Conservation (phyloP, 30 jellyfish, hydroid and myxozoan species). For the Hydractinia echinata region DNA sequence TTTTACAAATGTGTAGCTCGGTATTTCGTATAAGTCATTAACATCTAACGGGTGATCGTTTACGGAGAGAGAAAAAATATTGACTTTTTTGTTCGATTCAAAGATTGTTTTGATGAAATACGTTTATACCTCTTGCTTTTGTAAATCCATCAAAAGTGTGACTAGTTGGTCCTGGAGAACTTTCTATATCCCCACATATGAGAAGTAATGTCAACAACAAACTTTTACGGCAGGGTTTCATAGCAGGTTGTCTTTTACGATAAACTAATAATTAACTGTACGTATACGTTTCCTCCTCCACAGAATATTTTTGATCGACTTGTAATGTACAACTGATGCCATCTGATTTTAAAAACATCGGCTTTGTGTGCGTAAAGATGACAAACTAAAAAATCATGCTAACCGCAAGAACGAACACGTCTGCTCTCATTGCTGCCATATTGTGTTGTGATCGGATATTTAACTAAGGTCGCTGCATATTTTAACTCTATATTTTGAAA, state of each 20-base stretch:
- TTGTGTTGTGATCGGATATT: no score
- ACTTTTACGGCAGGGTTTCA: not conserved
- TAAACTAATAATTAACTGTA: not conserved
- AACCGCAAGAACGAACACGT: constrained; percentile 2
- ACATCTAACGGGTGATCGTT: not conserved
- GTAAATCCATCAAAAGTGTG: not conserved
- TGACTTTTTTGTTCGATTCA: not conserved
- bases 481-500: no score
- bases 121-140: not conserved
- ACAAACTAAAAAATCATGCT: not conserved
- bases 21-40: not conserved
- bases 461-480: no score
- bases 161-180: not conserved
- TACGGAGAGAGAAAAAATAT: constrained; percentile 1
- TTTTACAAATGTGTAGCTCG: constrained; percentile 32
- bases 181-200: not conserved
- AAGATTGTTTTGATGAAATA: constrained; percentile 1
- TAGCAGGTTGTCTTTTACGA: not conserved
- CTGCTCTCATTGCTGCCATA: constrained; percentile 8
- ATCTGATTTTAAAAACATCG: constrained; percentile 8
- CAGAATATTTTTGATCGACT: not conserved
- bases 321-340: constrained; percentile 8
- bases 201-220: constrained; percentile 8
- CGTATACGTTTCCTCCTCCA: constrained; percentile 1
- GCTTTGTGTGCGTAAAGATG: constrained; percentile 4